Evolutionary conservation across 2,113 vertebrate genomes (phyloP).

Genomic region (Heptranchias perlo): DNA sequence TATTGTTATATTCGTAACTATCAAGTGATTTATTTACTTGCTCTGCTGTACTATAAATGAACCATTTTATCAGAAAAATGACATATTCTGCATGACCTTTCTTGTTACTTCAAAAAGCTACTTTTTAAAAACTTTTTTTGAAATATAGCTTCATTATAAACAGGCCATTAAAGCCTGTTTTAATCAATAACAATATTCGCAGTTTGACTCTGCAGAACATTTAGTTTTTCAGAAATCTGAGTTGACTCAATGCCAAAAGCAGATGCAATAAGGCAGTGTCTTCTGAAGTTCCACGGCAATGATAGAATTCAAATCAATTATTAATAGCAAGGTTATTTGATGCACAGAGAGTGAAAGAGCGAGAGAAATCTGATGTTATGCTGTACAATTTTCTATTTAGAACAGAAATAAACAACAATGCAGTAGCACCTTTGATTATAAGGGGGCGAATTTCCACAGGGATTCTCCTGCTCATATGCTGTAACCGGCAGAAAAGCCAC

Average conservation of each 20-base stretch:
- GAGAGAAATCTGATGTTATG: neutral
- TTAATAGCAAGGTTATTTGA: conserved; percentile 67
- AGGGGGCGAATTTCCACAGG: conserved; percentile 24
- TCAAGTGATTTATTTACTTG: neutral
- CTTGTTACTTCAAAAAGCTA: neutral
- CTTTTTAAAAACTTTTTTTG: neutral
- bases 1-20: too few relatives aligned
- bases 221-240: conserved; percentile 63
- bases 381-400: neutral
- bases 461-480: neutral
- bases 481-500: neutral
- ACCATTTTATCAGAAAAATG: neutral
- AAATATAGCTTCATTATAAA: neutral
- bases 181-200: neutral
- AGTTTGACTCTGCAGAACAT: neutral
- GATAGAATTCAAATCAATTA: conserved; percentile 61
- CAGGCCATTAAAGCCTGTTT: neutral
- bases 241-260: conserved; percentile 50
- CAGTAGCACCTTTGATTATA: conserved; percentile 51
- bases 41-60: neutral
- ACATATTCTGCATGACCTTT: neutral
- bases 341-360: neutral
- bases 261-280: conserved; percentile 66
- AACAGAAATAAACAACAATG: conserved; percentile 21
- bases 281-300: conserved; percentile 57